Evolutionary conservation across 2,113 vertebrate genomes (phyloP).

Genomic region (Phaethornis superciliosus): DNA sequence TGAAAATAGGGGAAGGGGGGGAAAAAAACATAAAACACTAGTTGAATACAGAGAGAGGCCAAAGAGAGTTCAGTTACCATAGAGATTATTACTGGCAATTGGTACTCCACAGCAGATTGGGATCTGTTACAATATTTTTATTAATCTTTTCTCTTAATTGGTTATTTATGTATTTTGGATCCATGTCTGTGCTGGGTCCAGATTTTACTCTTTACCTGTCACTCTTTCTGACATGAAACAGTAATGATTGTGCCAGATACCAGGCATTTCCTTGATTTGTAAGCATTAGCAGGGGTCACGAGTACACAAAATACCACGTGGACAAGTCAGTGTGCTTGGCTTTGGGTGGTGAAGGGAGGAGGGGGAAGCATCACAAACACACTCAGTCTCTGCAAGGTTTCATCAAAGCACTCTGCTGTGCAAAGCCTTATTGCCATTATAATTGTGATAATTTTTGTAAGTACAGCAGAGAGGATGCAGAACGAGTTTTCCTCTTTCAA

Average conservation of each 20-base stretch:
- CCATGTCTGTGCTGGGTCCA: slow-evolving; percentile 66
- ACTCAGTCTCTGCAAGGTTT: background rate
- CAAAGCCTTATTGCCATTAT: background rate
- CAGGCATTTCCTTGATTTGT: slow-evolving; percentile 70
- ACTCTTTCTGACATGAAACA: slow-evolving; percentile 79
- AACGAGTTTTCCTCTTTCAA: background rate
- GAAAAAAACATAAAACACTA: slow-evolving; percentile 45
- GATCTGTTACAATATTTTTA: slow-evolving; percentile 77
- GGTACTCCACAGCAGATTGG: slow-evolving; percentile 79
- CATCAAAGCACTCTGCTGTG: background rate
- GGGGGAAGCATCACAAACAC: background rate
- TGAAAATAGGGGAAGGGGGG: slow-evolving; percentile 54
- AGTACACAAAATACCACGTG: background rate
- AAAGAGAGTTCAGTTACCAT: slow-evolving; percentile 73
- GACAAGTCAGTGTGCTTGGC: background rate
- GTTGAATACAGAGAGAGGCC: slow-evolving; percentile 73
- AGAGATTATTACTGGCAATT: slow-evolving; percentile 75
- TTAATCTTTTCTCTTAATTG: slow-evolving; percentile 82
- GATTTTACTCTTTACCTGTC: slow-evolving; percentile 82
- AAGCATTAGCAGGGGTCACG: slow-evolving; percentile 59
- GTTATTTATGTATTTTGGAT: slow-evolving; percentile 69
- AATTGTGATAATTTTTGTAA: background rate
- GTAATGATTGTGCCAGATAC: slow-evolving; percentile 72
- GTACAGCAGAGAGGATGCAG: background rate
- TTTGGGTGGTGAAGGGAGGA: background rate